Evolutionary conservation across 2,113 vertebrate species (phyloP).

Genomic region (Istiophorus platypterus): DNA sequence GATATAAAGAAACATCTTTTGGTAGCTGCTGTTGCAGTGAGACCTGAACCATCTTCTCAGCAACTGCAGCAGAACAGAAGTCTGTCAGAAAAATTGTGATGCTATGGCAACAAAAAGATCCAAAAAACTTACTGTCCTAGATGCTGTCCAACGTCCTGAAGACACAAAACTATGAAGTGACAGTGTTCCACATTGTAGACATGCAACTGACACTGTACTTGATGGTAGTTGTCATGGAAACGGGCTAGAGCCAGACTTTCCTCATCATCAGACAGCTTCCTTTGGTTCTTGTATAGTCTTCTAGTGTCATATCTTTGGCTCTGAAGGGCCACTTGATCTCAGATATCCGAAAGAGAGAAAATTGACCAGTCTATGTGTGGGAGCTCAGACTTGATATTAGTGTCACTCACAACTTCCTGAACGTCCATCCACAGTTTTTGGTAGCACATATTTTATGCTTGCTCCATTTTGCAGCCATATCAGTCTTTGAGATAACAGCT

Average conservation of each 20-base stretch:
- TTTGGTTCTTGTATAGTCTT: conserved; percentile 19
- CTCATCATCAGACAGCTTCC: conserved; percentile 42
- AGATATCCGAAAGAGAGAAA: conserved; percentile 27
- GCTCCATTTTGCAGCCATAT: conserved; percentile 30
- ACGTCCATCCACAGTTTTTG: conserved; percentile 10
- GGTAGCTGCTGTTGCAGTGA: not conserved
- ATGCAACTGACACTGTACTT: conserved; percentile 42
- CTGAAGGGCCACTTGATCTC: conserved; percentile 43
- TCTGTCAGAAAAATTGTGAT: not conserved
- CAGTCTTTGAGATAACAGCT: conserved; percentile 4
- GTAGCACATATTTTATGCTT: conserved; percentile 10
- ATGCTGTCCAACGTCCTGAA: conserved; percentile 20
- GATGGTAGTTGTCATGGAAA: conserved; percentile 62
- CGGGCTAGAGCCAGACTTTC: conserved; percentile 23
- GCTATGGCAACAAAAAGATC: not conserved
- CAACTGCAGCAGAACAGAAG: conserved; percentile 6
- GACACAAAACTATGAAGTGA: conserved; percentile 26
- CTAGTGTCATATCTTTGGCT: conserved; percentile 37
- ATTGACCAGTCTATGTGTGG: conserved; percentile 37
- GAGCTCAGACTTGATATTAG: conserved; percentile 16
- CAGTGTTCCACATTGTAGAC: conserved; percentile 43
- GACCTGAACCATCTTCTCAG: not conserved
- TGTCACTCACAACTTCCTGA: conserved; percentile 25
- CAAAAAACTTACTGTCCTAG: not conserved
- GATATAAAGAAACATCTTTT: not conserved